These are phyloP conservation scores for Plebejus argus DNA, from an alignment of 2,888 invertebrate genomes.

Conservation along the genomic window DNA sequence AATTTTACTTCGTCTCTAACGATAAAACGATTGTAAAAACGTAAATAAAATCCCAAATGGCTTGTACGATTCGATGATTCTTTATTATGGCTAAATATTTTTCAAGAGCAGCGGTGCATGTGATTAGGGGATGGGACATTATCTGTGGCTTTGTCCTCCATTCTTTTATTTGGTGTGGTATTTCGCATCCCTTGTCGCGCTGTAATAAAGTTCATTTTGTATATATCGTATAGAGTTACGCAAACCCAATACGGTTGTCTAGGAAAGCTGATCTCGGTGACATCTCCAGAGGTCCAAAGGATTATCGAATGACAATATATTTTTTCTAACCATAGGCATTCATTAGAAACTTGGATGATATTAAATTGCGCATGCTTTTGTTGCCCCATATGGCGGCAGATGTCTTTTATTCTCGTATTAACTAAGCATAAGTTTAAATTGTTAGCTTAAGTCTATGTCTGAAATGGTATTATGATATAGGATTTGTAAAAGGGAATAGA, in stretches of 20 bases:
- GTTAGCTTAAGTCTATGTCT: slow-evolving; percentile 6
- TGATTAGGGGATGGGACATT: slow-evolving; percentile 80
- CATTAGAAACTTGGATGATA: slow-evolving; percentile 72
- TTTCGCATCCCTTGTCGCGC: slow-evolving; percentile 35
- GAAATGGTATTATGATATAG: background rate
- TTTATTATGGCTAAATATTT: slow-evolving; percentile 70
- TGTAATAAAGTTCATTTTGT: slow-evolving; percentile 36
- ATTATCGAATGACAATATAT: slow-evolving; percentile 78
- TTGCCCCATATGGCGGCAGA: slow-evolving; percentile 75
- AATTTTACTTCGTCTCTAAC: background rate
- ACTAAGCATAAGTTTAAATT: slow-evolving; percentile 48
- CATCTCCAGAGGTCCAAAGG: slow-evolving; percentile 76
- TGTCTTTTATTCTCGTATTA: slow-evolving; percentile 66
- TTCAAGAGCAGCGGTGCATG: slow-evolving; percentile 76
- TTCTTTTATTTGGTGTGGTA: slow-evolving; percentile 70
- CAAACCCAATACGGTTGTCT: slow-evolving; percentile 76
- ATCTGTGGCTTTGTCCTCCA: slow-evolving; percentile 69
- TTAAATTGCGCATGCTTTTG: slow-evolving; percentile 80
- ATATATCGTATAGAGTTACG: slow-evolving; percentile 75
- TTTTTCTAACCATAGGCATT: slow-evolving; percentile 65
- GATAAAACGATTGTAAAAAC: slow-evolving; percentile 50
- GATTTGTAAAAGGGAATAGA: slow-evolving; percentile 2
- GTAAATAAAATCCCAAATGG: slow-evolving; percentile 67
- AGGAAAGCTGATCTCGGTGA: slow-evolving; percentile 79
- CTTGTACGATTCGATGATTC: slow-evolving; percentile 59